phyloP scores from a whole-genome alignment of 2,888 invertebrate species.

The Ceramica pisi region DNA sequence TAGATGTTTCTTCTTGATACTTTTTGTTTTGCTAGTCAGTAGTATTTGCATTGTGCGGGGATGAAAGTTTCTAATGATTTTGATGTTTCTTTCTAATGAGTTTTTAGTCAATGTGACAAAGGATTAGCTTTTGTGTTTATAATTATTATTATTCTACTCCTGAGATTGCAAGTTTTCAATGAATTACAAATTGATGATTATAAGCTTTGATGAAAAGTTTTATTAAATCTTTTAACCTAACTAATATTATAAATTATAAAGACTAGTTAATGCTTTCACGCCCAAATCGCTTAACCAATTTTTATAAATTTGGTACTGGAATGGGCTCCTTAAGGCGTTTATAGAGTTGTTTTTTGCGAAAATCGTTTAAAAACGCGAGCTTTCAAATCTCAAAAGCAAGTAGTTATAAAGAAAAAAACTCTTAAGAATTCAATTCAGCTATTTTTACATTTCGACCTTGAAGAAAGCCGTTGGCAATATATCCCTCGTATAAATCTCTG shows the following conservation, averaged over 20 bases:
- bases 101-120: background rate
- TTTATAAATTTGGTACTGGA: background rate
- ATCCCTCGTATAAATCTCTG: slow-evolving; percentile 14
- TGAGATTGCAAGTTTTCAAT: background rate
- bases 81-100: slow-evolving; percentile 5
- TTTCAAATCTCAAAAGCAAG: background rate
- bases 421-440: background rate
- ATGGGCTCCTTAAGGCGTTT: background rate
- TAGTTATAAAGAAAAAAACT: background rate
- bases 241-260: too few species aligned
- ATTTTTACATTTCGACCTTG: slow-evolving; percentile 3
- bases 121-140: background rate
- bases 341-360: too few species aligned
- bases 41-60: background rate
- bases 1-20: background rate
- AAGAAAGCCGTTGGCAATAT: background rate
- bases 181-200: background rate
- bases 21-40: slow-evolving; percentile 2
- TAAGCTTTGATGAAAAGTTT: background rate
- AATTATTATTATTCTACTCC: background rate
- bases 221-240: background rate
- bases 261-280: background rate
- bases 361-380: too few species aligned
- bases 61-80: slow-evolving; percentile 12
- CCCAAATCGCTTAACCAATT: background rate